These are phyloP conservation scores for Dryobota labecula DNA, from an alignment of 2,888 invertebrate genomes.

Conservation along the genomic window DNA sequence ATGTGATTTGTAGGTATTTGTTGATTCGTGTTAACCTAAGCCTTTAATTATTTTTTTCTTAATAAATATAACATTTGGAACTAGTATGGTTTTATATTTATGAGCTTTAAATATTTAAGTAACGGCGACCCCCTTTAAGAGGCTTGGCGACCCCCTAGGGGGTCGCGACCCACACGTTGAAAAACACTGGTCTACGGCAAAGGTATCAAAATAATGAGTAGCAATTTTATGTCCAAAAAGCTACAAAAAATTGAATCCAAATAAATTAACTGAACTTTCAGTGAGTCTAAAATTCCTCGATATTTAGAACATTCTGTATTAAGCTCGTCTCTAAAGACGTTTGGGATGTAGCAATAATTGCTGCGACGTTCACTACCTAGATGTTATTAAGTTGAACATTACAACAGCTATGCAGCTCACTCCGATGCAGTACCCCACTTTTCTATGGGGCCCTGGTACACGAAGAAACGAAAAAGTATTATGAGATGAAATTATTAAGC, in stretches of 20 bases:
- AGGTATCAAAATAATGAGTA: background rate
- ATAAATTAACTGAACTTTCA: background rate
- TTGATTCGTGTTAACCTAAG: too few relatives aligned
- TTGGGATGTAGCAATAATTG: conserved; percentile 82
- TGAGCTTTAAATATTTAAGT: too few relatives aligned
- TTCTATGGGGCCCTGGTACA: conserved; percentile 45
- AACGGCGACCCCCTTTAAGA: too few relatives aligned
- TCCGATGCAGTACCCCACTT: conserved; percentile 55
- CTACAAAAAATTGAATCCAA: background rate
- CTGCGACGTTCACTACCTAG: conserved; percentile 76
- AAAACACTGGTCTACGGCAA: too few relatives aligned
- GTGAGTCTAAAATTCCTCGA: conserved; percentile 30
- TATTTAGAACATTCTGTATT: conserved; percentile 33
- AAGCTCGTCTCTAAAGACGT: conserved; percentile 69
- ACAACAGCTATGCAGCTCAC: conserved; percentile 70
- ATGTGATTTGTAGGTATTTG: too few relatives aligned
- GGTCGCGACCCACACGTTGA: too few relatives aligned
- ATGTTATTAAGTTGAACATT: conserved; percentile 80
- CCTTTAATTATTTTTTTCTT: too few relatives aligned
- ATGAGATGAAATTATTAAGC: conserved; percentile 68
- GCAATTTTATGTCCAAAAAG: background rate
- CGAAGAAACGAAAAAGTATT: conserved; percentile 68
- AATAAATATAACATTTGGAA: too few relatives aligned
- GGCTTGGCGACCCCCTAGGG: too few relatives aligned
- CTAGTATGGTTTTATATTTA: too few relatives aligned